Evolutionary conservation across 2,113 vertebrate genomes (phyloP), one percentile per base, ranked within the genome.

Genomic region (Lamprotornis superbus): DNA sequence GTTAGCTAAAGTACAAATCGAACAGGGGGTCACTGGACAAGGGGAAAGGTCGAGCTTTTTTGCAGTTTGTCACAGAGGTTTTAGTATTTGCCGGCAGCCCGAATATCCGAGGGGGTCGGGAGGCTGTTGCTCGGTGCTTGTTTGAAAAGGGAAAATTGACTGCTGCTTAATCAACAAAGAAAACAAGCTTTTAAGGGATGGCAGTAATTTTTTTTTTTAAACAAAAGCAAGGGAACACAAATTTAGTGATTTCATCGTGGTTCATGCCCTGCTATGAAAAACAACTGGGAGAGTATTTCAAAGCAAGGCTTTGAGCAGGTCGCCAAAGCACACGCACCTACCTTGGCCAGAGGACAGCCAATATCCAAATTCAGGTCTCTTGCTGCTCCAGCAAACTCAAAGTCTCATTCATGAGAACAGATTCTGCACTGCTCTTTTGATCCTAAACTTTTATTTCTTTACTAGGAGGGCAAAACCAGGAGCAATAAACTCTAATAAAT

Each of bases 1-100:
- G 98, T 98, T 98, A 96, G 90, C 95, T 96, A 84, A 97, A 98
- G 97, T 96, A 98, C 95, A 98, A 98, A 98, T 98, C 97, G 98
- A 98, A 98, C 92, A 82, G 68, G 52, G 97, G 98, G 98, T 98
- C 98, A 98, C 97, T 61, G 98, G 98, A 98, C 97, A 98, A 96
- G 98, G 97, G 95, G 97, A 98, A 95, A 98, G 98, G 98, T 98
- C 95, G 97, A 98, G 92, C 95, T 97, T 97, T 95, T 97, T 97
- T 98, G 97, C 98, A 87, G 98, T 98, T 98, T 97, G 96, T 97
- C 97, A 96, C 89, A 15, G 83, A 52, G 94, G 96, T 98, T 98
- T 98, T 98, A 98, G 98, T 94, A 77, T 98, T 97, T 97, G 93
- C 90, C 44, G 5, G 93, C 93, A 97, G 93, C 84, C 93, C 30